Conservation (phyloP, 1,140 invertebrate species). For the Brachionus plicatilis region DNA sequence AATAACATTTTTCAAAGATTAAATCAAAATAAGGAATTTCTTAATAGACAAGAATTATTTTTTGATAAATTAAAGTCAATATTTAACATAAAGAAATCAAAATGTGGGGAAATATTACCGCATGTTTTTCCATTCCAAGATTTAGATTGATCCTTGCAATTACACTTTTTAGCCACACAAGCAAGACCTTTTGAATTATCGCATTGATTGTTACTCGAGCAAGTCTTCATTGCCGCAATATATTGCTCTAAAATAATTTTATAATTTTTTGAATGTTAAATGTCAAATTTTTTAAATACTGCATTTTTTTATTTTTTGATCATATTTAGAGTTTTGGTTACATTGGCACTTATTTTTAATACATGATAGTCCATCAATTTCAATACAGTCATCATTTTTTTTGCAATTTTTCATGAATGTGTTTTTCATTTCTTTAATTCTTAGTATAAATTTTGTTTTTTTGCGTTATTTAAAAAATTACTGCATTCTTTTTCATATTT, state of each 20-base stretch:
- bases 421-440: background rate
- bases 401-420: background rate
- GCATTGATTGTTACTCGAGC: background rate
- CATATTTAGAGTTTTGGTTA: no score
- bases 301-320: no score
- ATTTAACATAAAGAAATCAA: no score
- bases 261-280: no score
- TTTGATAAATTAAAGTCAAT: no score
- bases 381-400: background rate
- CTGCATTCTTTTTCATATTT: background rate
- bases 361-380: background rate
- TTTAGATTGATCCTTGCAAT: background rate
- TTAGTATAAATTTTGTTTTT: background rate
- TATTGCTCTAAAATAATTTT: no score
- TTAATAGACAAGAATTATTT: no score
- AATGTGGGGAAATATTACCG: background rate
- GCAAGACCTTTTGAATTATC: background rate
- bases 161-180: background rate
- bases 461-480: background rate
- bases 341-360: no score
- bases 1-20: no score
- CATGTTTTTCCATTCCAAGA: background rate
- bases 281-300: no score
- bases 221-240: background rate
- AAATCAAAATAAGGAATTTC: no score